Conservation (phyloP, 2,888 invertebrate species). For the Melinopterus prodromus region DNA sequence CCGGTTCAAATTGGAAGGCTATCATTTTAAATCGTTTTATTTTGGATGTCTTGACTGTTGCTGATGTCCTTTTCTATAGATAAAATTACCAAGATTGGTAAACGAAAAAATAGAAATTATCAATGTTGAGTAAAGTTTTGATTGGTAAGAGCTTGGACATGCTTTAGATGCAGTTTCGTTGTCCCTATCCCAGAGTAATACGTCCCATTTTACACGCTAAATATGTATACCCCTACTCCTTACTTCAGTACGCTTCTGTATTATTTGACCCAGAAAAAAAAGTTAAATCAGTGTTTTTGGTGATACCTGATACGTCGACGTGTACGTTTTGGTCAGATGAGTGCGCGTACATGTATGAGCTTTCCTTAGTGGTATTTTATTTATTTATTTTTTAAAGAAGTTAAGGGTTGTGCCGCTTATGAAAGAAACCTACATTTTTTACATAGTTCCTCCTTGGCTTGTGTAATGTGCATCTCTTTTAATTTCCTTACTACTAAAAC, state of each 20-base stretch:
- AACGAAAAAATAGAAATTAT: no score
- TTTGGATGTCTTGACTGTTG: no score
- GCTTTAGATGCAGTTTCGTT: neutral
- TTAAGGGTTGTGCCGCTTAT: slow-evolving; percentile 48
- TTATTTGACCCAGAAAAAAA: slow-evolving; percentile 35
- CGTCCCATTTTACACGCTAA: neutral
- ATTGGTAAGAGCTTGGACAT: no score
- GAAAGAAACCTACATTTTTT: slow-evolving; percentile 35
- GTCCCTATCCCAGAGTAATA: neutral
- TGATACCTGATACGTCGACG: slow-evolving; percentile 7
- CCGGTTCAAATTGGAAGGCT: no score
- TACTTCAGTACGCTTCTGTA: slow-evolving; percentile 42
- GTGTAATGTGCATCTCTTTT: slow-evolving; percentile 54
- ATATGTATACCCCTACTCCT: slow-evolving; percentile 34
- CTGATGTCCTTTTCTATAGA: no score
- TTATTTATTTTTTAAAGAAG: slow-evolving; percentile 34
- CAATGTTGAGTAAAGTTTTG: no score
- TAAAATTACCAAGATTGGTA: no score
- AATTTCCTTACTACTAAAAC: neutral
- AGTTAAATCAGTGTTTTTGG: slow-evolving; percentile 36
- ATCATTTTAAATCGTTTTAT: no score
- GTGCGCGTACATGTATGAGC: slow-evolving; percentile 33
- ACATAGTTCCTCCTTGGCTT: slow-evolving; percentile 45
- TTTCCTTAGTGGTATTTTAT: slow-evolving; percentile 44
- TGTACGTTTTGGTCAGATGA: neutral